A percentile compares a stretch with the other conserved stretches of the same genome.
phyloP scores from a whole-genome alignment of 2,113 vertebrate genomes.

The Coregonus clupeaformis region DNA sequence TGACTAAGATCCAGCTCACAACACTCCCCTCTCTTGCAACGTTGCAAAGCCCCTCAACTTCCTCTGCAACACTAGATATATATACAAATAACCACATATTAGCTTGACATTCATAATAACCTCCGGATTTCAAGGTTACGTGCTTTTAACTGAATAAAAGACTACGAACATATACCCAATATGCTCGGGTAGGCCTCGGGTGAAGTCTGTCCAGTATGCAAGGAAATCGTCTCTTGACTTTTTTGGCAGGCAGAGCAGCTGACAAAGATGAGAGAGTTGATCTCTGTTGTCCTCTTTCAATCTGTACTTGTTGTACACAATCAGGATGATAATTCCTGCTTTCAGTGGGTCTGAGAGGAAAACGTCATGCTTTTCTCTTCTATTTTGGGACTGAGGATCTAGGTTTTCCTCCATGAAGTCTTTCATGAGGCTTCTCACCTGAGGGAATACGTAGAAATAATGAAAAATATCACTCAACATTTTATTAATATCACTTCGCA shows the following conservation, averaged over 20 bases:
- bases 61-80: slow-evolving; percentile 29
- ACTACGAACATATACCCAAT: neutral
- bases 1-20: slow-evolving; percentile 35
- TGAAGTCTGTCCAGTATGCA: slow-evolving; percentile 11
- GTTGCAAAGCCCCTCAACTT: neutral
- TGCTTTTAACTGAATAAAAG: neutral
- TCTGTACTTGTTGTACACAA: neutral
- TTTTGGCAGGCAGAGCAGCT: slow-evolving; percentile 29
- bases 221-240: fast-evolving
- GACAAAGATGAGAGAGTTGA: slow-evolving; percentile 27
- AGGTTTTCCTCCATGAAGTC: neutral
- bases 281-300: fast-evolving
- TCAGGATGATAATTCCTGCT: slow-evolving; percentile 29
- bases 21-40: neutral
- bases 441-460: neutral
- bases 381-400: neutral
- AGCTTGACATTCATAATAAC: neutral
- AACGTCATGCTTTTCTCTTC: neutral
- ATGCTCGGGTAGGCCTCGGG: slow-evolving; percentile 7
- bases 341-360: slow-evolving; percentile 7
- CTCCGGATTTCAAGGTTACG: neutral
- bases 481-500: neutral
- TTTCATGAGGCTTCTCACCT: slow-evolving; percentile 26
- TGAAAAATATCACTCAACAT: neutral
- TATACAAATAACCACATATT: neutral